phyloP scores from a whole-genome alignment of 2,797 vertebrate species.

The Pelobates cultripes region DNA sequence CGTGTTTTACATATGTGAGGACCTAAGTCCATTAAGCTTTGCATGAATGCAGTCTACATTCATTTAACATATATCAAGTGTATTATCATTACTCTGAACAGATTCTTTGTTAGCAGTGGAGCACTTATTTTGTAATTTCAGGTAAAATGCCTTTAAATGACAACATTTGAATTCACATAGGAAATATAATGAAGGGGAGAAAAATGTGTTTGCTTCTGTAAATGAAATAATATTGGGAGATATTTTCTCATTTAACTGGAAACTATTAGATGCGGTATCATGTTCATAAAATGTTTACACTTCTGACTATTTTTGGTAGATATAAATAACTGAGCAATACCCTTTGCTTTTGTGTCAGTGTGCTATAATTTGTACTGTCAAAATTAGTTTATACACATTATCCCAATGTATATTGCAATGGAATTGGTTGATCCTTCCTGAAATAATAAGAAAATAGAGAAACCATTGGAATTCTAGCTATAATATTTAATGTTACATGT shows the following conservation, averaged over 20 bases:
- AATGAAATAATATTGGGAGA: background rate
- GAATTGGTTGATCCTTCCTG: background rate
- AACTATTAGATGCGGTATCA: background rate
- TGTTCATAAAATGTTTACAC: background rate
- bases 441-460: background rate
- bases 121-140: background rate
- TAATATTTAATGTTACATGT: too few species aligned
- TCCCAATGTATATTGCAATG: background rate
- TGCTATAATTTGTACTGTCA: background rate
- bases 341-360: background rate
- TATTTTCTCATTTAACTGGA: background rate
- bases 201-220: background rate
- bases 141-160: background rate
- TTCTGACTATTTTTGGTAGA: background rate
- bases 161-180: background rate
- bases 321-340: background rate
- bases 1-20: background rate
- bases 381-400: background rate
- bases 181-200: background rate
- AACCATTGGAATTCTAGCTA: too few species aligned
- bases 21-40: background rate
- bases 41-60: background rate
- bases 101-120: background rate
- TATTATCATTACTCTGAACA: background rate
- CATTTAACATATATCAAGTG: background rate